Conservation (phyloP, 1,140 invertebrate genomes). For the Phthorimaea operculella region DNA sequence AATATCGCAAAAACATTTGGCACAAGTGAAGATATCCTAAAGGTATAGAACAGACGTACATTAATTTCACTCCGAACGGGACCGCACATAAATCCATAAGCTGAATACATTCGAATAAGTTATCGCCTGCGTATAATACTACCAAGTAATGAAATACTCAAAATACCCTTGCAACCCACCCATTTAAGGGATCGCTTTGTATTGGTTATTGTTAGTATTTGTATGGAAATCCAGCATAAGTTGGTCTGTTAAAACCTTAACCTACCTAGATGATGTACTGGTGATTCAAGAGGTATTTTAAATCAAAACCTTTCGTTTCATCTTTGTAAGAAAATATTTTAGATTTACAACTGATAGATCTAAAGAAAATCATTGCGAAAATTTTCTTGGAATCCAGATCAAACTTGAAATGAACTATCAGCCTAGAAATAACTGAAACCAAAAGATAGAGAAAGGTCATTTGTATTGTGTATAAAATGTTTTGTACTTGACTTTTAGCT, state of each 20-base stretch:
- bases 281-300: not conserved
- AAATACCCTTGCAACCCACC: not conserved
- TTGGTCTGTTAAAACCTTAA: no score
- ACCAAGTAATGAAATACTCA: conserved; percentile 4
- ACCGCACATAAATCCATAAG: conserved; percentile 8
- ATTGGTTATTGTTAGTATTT: no score
- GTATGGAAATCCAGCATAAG: no score
- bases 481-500: no score
- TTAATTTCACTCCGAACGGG: not conserved
- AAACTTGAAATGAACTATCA: not conserved
- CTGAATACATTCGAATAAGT: conserved; percentile 6
- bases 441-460: no score
- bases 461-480: no score
- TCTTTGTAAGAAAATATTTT: not conserved
- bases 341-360: not conserved
- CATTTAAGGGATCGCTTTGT: no score
- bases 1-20: no score
- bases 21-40: no score
- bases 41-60: not conserved
- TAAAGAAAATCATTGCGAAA: not conserved
- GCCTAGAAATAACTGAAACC: no score
- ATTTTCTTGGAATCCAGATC: not conserved
- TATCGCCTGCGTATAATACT: not conserved
- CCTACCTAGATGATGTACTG: no score
- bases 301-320: not conserved